These are phyloP conservation scores for Hemibagrus guttatus DNA, from an alignment of 2,797 vertebrate species.

Conservation along the genomic window DNA sequence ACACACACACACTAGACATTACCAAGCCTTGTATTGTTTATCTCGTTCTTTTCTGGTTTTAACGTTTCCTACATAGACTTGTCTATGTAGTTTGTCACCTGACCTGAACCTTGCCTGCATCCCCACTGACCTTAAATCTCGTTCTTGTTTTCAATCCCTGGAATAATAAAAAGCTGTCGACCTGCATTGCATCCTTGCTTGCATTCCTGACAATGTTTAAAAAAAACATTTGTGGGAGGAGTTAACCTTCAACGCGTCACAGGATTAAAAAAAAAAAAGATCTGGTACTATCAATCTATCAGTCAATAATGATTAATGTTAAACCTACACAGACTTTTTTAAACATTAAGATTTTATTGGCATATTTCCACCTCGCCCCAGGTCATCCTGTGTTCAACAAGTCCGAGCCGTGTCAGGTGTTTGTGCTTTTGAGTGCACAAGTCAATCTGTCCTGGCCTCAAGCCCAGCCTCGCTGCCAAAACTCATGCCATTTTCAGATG, in stretches of 20 bases:
- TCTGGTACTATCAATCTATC: not conserved
- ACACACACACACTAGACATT: no score
- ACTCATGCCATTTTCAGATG: conserved; percentile 41
- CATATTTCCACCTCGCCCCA: conserved; percentile 11
- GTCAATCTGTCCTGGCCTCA: conserved; percentile 14
- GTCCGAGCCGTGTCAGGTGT: conserved; percentile 28
- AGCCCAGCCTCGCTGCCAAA: conserved; percentile 18
- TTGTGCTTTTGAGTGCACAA: conserved; percentile 10
- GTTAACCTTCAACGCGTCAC: not conserved
- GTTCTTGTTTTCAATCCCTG: no score
- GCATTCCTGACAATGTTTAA: no score
- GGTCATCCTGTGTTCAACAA: conserved; percentile 31
- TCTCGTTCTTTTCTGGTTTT: no score
- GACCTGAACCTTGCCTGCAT: no score
- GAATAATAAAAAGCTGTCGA: no score
- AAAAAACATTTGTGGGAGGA: not conserved
- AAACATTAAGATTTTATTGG: not conserved
- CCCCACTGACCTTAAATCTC: no score
- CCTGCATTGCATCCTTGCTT: no score
- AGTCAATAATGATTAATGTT: not conserved
- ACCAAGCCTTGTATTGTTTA: no score
- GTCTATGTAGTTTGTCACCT: no score
- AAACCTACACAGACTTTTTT: no score
- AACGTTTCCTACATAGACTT: no score
- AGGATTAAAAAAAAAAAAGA: not conserved